These are phyloP conservation scores for Myocastor coypus DNA, from an alignment of 2,113 vertebrate genomes.

Conservation along the genomic window DNA sequence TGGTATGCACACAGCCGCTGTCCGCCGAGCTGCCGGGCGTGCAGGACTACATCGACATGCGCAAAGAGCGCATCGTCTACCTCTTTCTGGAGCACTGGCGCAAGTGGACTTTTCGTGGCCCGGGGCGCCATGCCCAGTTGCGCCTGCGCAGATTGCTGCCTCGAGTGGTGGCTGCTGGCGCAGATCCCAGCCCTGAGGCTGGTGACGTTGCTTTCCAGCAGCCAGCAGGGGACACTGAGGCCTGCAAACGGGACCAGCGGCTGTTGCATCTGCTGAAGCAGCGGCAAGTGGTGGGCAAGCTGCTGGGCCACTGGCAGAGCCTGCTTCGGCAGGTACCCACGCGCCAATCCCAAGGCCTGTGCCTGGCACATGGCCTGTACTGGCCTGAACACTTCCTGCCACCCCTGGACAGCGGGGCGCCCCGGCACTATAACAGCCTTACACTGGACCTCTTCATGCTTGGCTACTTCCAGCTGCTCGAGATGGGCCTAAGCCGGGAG, in stretches of 20 bases:
- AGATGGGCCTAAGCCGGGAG: conserved; percentile 95
- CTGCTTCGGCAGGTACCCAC: conserved; percentile 92
- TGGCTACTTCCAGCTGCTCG: conserved; percentile 98
- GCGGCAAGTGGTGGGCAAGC: conserved; percentile 91
- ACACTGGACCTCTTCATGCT: conserved; percentile 98
- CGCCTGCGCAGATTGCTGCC: conserved; percentile 75
- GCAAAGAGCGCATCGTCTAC: conserved; percentile 94
- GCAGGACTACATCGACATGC: conserved; percentile 91
- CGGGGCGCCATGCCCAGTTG: conserved; percentile 84
- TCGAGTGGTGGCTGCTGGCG: conserved; percentile 14
- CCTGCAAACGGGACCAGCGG: conserved; percentile 88
- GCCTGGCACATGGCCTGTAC: conserved; percentile 91
- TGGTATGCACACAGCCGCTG: conserved; percentile 86
- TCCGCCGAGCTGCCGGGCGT: conserved; percentile 89
- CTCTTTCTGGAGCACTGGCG: conserved; percentile 97
- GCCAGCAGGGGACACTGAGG: neutral
- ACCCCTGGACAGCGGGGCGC: conserved; percentile 89
- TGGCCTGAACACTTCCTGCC: conserved; percentile 98
- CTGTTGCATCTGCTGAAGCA: conserved; percentile 93
- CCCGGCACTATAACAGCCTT: conserved; percentile 92
- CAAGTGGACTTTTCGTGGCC: conserved; percentile 90
- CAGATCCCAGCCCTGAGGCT: neutral
- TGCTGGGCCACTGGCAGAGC: conserved; percentile 94
- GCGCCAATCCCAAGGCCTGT: conserved; percentile 88
- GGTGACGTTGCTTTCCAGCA: conserved; percentile 41